Base-by-base conservation (phyloP, 2,888 invertebrate genomes). In the Acrobeloides nanus region DNA sequence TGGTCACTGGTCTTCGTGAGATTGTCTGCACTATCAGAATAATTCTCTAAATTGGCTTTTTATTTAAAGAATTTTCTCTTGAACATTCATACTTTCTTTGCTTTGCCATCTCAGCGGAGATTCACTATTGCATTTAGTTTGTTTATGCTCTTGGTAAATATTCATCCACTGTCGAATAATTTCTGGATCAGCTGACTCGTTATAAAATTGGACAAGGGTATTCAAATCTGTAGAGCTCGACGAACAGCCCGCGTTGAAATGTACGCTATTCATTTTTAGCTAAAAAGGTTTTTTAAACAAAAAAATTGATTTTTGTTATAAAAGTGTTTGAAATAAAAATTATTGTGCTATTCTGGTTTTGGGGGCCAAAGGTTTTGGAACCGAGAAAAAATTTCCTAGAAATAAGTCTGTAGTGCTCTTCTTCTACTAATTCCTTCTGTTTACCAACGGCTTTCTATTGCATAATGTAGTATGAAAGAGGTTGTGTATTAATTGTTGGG, bases 241-340 rank as follows among this genome's bases (percentile, higher is more conserved):
- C 3, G 61, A 62, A 18, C 45, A 59, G 25, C 57, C 57, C 15
- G 55, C 44, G 23, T 55, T 55, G 46, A 56, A 61, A n/a, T 58
- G 57, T 15, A 56, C 52, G 6, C 25, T 29, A 12, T n/a, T 10
- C 5, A 21, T 17, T 17, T n/a, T 20, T 35, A 21, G 31, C 37
- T 34, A n/a, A n/a, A n/a, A n/a, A n/a, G n/a, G n/a, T n/a, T n/a
- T n/a, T n/a, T n/a, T n/a, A n/a, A n/a, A n/a, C n/a, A n/a, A n/a
- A n/a, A n/a, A n/a, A n/a, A n/a, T n/a, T n/a, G n/a, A n/a, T n/a
- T n/a, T n/a, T n/a, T n/a, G n/a, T n/a, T n/a, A n/a, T n/a, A n/a
- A n/a, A n/a, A n/a, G n/a, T n/a, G n/a, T n/a, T n/a, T n/a, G n/a
- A n/a, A n/a, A n/a, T n/a, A n/a, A n/a, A n/a, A n/a, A n/a, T n/a